Evolutionary conservation across 2,113 vertebrate species (phyloP), one percentile per base, ranked within the genome.

Genomic region (Urocynchramus pylzowi): DNA sequence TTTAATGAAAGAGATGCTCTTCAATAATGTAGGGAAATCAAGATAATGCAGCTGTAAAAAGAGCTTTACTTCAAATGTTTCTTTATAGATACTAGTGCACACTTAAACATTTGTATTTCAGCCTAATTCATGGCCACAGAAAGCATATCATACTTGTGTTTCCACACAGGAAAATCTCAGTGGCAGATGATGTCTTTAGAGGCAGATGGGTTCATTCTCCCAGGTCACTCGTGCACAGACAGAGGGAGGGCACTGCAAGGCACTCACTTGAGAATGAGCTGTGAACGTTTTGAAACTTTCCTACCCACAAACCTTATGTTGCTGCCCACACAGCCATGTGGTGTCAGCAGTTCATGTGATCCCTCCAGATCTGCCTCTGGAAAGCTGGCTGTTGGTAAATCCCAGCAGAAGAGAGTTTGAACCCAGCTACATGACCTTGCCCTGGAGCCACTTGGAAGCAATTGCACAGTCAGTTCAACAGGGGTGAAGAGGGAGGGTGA

Each of bases 231-330:
- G 23, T 92, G 94, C 83, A 24, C 59, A 95, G 75, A 76, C 7
- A 1, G 76, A 63, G 63, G 83, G 67, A 94, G 64, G 79, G 63
- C 86, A 92, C 19, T 49, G 42, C 88, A 53, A 93, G 7, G 6
- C 49, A 22, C 68, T 74, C 60, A n/a, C 75, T 90, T 24, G 37
- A 70, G 88, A 89, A 90, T 8, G 64, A 92, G 42, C 64, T 90
- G 85, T 31, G 83, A 95, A 52, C 37, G 0, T 88, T 93, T 83
- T 73, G 73, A 90, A 88, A 96, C 80, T 88, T 90, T 86, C 52
- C 86, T 59, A 22, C 95, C 95, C 83, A 95, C 96, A 42, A 27
- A 50, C 92, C 80, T 97, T 96, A 77, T 97, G 96, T 1, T 92
- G 10, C 80, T 39, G 70, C 94, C 93, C 60, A 90, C 89, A 0